Evolutionary conservation across 2,113 vertebrate genomes (phyloP), one percentile per base, ranked within the genome.

Genomic region (Pyrgilauda ruficollis): DNA sequence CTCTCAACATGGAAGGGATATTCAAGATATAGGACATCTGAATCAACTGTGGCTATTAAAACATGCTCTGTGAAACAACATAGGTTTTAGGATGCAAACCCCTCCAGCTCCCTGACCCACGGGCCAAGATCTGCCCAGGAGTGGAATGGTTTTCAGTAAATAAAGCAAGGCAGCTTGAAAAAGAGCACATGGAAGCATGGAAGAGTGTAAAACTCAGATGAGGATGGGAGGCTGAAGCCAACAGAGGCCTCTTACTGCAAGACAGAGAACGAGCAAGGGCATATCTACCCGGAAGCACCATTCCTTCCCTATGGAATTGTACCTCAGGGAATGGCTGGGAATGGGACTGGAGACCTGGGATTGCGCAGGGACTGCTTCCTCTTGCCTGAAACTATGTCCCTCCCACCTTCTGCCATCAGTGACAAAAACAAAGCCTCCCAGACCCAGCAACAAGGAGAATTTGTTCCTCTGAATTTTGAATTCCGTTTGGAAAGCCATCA

Each of bases 401-500:
- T 74, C 46, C 19, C 9, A 46, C 28, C 18, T 72, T 84, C 39
- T 70, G 39, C 47, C 33, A 49, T 18, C 52, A 33, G 17, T 53
- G 79, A 81, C 46, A 75, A 59, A 93, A 90, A 46, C 7, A 15
- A 86, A 84, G 64, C 31, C 78, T 59, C 31, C 31, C 37, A 84
- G 46, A n/a, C 31, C 22, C 1, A 1, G 37, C 20, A 88, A 61
- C 31, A 72, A 37, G 49, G 26, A 79, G 44, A 13, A 72, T 92
- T 88, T 75, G 10, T 56, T 91, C 27, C 24, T 94, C 73, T 81
- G 69, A 82, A 93, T 88, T 94, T 88, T 1, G 2, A 78, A 66
- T 84, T 95, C 61, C 87, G 20, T 50, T 94, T 93, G 68, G 56
- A 94, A 94, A 90, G 52, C 39, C 74, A 85, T 90, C 82, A 84